Base-by-base conservation (phyloP, 2,797 vertebrate species). In the Myotis pilosus region DNA sequence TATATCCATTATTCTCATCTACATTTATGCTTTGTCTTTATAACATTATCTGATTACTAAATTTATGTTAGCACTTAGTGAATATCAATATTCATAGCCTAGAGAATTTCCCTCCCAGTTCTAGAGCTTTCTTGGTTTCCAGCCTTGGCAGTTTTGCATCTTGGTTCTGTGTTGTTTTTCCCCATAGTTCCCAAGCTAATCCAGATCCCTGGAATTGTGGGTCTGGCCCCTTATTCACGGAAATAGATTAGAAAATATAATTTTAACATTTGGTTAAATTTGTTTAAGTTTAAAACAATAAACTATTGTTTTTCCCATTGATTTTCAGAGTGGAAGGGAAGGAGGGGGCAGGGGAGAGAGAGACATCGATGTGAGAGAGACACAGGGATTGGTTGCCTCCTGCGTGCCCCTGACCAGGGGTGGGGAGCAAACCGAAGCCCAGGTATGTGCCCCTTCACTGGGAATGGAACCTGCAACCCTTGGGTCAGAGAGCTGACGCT, bases 1-100 rank as follows among this genome's bases (percentile, higher is more conserved):
- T 89, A 49, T 28, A 41, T 20, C 10, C 71, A 68, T 92, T 66
- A 74, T 69, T 93, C 62, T 87, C 41, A 71, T 69, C 74, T 88
- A 94, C 55, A 81, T 82, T 76, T 41, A 82, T 49, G 17, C 68
- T 92, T 92, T 80, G 53, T 71, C 85, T 76, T 89, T 80, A 75
- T 75, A 86, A 91, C 53, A 86, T 78, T 88, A 60, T 38, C 20
- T 78, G 16, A 41, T 80, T 93, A 86, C 36, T 87, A 87, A 78
- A 6, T 44, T 92, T 49, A 75, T 66, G n/a, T 53, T 90, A 84
- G 36, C 47, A 92, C 51, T 95, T 75, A 44, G 12, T 64, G 55
- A 64, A 64, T 76, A 74, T 11, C 44, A 80, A 28, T 55, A 72
- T 60, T 72, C 38, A 33, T 38, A 90, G 71, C 33, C 62, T 49